Conservation (phyloP, 1,140 invertebrate genomes). For the Geopemphigus sp. region DNA sequence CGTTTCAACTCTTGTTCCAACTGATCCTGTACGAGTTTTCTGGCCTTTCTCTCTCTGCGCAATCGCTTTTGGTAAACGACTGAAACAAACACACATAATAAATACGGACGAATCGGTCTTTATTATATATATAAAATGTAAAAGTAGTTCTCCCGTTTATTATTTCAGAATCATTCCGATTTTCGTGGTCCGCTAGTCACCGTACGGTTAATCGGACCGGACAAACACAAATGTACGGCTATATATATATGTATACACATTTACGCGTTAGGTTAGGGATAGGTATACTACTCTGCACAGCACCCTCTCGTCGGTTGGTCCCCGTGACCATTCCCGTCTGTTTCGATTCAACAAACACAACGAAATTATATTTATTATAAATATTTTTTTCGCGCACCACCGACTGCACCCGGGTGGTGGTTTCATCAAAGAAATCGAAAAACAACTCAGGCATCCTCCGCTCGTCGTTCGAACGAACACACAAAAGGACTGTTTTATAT, state of each 20-base stretch:
- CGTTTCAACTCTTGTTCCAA: constrained; percentile 75
- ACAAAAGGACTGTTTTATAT: constrained; percentile 43
- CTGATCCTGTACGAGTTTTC: constrained; percentile 79
- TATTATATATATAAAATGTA: neutral
- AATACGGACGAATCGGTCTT: neutral
- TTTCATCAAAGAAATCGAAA: constrained; percentile 47
- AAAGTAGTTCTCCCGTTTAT: constrained; percentile 5
- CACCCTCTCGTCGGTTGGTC: neutral
- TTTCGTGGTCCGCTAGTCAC: neutral
- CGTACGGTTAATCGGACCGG: constrained; percentile 32
- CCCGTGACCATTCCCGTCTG: neutral
- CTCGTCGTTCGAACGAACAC: constrained; percentile 35
- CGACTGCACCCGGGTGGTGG: constrained; percentile 43
- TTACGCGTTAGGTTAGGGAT: neutral
- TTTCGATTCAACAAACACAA: constrained; percentile 47
- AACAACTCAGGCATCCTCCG: constrained; percentile 33
- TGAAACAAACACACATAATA: constrained; percentile 58
- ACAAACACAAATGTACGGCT: constrained; percentile 23
- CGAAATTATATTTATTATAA: constrained; percentile 33
- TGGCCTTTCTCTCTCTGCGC: constrained; percentile 78
- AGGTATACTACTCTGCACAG: neutral
- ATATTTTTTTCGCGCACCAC: constrained; percentile 40
- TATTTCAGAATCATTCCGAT: constrained; percentile 11
- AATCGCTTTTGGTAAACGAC: constrained; percentile 82
- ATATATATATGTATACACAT: constrained; percentile 1